Evolutionary conservation across 1,140 invertebrate genomes (phyloP), one percentile per base, ranked within the genome.

Genomic region (Mactra quadrangularis): DNA sequence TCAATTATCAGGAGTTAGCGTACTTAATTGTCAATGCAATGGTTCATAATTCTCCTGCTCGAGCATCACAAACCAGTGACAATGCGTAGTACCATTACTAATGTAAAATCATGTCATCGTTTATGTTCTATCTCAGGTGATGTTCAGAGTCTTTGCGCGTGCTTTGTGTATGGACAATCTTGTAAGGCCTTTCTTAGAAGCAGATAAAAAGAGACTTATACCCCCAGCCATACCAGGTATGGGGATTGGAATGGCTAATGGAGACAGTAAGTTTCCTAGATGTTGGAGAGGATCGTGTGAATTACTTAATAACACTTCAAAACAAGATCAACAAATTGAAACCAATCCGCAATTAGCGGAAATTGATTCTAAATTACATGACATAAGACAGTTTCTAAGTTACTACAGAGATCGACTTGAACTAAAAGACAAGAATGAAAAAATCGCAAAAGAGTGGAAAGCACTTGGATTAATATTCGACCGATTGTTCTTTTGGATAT

Each of bases 401-500:
- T 52, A 85, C 29, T 91, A 91, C 68, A 87, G 88, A 71, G 85
- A 87, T 59, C 82, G 91, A 59, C 76, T 92, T 27, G 84, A 88
- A 22, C 89, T 91, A n/a, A 92, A 92, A 79, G 93, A 93, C 75
- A 85, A 86, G 17, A 89, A 88, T 31, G 91, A 91, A 38, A 91
- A 90, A 74, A 83, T 92, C 19, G 87, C 88, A 11, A 90, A 88
- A 35, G 92, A 93, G 64, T 94, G 93, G 93, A 91, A 92, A 82
- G 89, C 90, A 29, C 85, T 93, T 6, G 92, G 92, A 0, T 84
- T 93, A 9, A 89, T 93, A 41, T 88, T 94, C 72, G 93, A 94
- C 84, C 77, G 93, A 59, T 88, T 93, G 27, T 93, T 94, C 68
- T 94, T 94, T 86, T 87, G 92, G 60, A 79, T 92, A 27, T 94